Evolutionary conservation across 1,140 invertebrate species (phyloP).

Genomic region (Microplitis demolitor): DNA sequence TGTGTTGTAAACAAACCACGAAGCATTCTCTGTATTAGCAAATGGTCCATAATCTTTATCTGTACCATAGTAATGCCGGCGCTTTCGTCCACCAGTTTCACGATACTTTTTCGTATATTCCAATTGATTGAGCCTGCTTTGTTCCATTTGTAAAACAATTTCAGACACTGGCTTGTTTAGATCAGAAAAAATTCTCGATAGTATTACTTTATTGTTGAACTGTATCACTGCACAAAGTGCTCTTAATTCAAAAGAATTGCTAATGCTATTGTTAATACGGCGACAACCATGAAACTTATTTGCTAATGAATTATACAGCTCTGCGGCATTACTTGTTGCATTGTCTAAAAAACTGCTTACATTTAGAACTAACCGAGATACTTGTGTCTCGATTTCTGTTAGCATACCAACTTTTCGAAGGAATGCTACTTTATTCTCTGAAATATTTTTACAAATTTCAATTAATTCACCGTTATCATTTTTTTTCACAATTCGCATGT

Average conservation of each 20-base stretch:
- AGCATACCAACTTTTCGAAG: background rate
- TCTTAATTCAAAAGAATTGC: conserved; percentile 33
- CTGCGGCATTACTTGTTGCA: conserved; percentile 50
- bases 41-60: conserved; percentile 31
- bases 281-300: conserved; percentile 49
- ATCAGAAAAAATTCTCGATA: background rate
- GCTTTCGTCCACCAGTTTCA: conserved; percentile 18
- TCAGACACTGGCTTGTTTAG: conserved; percentile 11
- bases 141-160: conserved; percentile 25
- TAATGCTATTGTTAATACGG: conserved; percentile 38
- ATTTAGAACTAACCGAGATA: conserved; percentile 17
- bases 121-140: conserved; percentile 21
- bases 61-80: background rate
- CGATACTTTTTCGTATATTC: conserved; percentile 41
- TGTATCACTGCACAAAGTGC: conserved; percentile 40
- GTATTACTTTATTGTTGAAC: conserved; percentile 34
- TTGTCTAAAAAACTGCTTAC: conserved; percentile 42
- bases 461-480: too few relatives aligned
- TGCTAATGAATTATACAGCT: conserved; percentile 45
- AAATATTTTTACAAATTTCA: too few relatives aligned
- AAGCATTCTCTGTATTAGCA: conserved; percentile 24
- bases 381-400: conserved; percentile 4
- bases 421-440: too few relatives aligned
- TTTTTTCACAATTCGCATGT: conserved; percentile 11
- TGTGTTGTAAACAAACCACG: background rate